Percentiles rank a stretch among this genome's conserved stretches.
Conservation (phyloP, 92 coral and sea anemone genomes). For the Phenganax marumi region DNA sequence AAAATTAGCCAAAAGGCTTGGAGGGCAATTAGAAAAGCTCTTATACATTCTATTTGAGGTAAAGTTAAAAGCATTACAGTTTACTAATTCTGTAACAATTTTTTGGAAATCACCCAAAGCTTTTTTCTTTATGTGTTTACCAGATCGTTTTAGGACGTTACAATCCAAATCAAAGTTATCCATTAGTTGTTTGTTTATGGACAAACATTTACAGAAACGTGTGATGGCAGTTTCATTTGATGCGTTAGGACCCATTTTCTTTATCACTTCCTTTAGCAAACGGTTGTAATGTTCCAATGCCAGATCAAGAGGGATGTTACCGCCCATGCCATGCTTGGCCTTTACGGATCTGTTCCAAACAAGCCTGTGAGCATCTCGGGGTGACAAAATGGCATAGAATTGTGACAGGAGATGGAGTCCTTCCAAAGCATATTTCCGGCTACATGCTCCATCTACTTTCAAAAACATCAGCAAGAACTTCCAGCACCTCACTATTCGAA, state of each 20-base stretch:
- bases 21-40: neutral
- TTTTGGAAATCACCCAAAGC: neutral
- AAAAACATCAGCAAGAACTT: constrained; percentile 20
- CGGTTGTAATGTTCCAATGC: constrained; percentile 1
- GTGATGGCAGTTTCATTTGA: constrained; percentile 6
- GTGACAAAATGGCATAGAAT: neutral
- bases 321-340: constrained; percentile 20
- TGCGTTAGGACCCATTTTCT: constrained; percentile 28
- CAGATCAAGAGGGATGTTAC: constrained; percentile 10
- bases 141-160: constrained; percentile 20
- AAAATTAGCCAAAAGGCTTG: neutral
- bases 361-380: constrained; percentile 16
- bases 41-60: neutral
- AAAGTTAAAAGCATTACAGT: neutral
- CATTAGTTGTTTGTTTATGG: constrained; percentile 12
- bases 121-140: neutral
- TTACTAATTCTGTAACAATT: constrained; percentile 19
- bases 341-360: constrained; percentile 5
- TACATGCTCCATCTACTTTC: constrained; percentile 11
- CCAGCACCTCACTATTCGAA: constrained; percentile 2
- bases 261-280: neutral
- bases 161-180: constrained; percentile 12
- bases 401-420: constrained; percentile 12
- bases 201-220: constrained; percentile 6
- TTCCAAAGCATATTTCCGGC: constrained; percentile 32